Evolutionary conservation across 2,113 vertebrate species (phyloP).

Genomic region (Neodon shergylaensis): DNA sequence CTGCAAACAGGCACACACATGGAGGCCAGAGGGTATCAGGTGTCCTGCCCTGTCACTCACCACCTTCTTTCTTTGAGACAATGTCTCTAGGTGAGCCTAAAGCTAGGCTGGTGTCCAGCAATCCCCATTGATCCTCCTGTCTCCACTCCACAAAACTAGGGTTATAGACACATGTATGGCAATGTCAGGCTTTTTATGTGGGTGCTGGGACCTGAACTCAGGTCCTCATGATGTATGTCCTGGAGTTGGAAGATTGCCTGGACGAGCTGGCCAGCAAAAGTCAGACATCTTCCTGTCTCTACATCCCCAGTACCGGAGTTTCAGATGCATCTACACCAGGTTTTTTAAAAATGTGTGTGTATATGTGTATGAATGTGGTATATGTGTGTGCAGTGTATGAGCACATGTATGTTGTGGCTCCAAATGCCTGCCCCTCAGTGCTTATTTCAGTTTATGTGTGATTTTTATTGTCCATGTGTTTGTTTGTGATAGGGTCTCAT

Average conservation of each 20-base stretch:
- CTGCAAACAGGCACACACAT: neutral
- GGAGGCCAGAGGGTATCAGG: neutral
- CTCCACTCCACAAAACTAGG: neutral
- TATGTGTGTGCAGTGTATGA: neutral
- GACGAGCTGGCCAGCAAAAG: neutral
- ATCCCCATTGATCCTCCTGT: neutral
- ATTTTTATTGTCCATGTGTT: neutral
- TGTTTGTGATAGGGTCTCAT: neutral
- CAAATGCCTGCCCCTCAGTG: neutral
- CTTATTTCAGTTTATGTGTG: neutral
- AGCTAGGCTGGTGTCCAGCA: neutral
- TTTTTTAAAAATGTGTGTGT: neutral
- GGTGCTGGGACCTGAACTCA: neutral
- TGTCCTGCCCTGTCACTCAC: neutral
- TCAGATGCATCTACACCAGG: neutral
- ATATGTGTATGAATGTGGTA: no score
- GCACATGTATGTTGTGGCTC: neutral
- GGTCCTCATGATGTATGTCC: neutral
- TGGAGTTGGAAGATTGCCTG: neutral
- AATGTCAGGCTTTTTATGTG: neutral
- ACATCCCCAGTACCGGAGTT: neutral
- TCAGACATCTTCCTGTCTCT: neutral
- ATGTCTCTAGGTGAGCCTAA: neutral
- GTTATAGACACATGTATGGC: neutral
- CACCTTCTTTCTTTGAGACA: neutral